Percentiles rank a stretch among this genome's conserved stretches.
phyloP scores from a whole-genome alignment of 1,140 invertebrate genomes.

The Homarus americanus region DNA sequence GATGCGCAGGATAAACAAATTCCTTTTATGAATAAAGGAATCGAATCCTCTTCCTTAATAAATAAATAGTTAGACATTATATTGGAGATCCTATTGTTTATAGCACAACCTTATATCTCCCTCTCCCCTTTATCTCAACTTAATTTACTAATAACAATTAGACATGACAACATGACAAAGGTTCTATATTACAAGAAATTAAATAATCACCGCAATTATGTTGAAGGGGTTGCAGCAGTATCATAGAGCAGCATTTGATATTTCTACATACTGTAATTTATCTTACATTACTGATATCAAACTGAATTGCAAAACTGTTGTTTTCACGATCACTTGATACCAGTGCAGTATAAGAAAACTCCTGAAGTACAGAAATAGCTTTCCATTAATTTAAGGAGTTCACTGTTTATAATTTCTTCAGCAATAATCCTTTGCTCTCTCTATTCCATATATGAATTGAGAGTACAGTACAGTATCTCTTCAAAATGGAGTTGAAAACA shows the following conservation, averaged over 20 bases:
- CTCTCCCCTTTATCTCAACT: slow-evolving; percentile 4
- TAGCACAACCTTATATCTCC: slow-evolving; percentile 55
- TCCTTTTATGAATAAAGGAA: slow-evolving; percentile 59
- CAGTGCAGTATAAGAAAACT: background rate
- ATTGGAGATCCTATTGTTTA: slow-evolving; percentile 66
- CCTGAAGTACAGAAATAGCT: background rate
- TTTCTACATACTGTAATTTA: background rate
- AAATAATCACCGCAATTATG: slow-evolving; percentile 14
- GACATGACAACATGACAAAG: slow-evolving; percentile 29
- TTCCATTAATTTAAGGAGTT: background rate
- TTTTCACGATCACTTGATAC: background rate
- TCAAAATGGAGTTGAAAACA: too few relatives aligned
- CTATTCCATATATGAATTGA: too few relatives aligned
- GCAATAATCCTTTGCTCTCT: background rate
- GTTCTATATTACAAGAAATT: slow-evolving; percentile 49
- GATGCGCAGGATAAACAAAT: slow-evolving; percentile 63
- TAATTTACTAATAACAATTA: slow-evolving; percentile 35
- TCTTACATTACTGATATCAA: background rate
- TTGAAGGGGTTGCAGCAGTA: slow-evolving; percentile 9
- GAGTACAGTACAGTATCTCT: too few relatives aligned
- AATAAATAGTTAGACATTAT: slow-evolving; percentile 66
- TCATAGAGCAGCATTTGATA: background rate
- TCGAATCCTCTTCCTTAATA: slow-evolving; percentile 56
- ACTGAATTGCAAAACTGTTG: background rate
- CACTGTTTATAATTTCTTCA: background rate